Evolutionary conservation across 2,113 vertebrate species (phyloP).

Genomic region (Myocastor coypus): DNA sequence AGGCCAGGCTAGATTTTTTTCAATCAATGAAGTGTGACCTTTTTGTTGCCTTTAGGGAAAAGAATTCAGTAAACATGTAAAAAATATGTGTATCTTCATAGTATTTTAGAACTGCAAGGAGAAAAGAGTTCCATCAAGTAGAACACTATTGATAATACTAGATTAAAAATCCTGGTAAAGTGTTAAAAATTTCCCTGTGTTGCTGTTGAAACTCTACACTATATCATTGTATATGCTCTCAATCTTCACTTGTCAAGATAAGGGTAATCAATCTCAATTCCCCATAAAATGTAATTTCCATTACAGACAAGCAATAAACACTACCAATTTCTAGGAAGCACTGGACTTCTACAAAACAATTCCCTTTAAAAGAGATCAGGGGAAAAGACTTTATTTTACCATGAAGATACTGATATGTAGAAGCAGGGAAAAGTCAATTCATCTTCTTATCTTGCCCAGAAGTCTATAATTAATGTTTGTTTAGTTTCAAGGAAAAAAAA

Average conservation of each 20-base stretch:
- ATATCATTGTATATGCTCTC: slow-evolving; percentile 50
- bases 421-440: slow-evolving; percentile 67
- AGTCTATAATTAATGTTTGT: slow-evolving; percentile 74
- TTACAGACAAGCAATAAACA: slow-evolving; percentile 82
- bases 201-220: slow-evolving; percentile 32
- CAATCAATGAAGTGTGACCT: background rate
- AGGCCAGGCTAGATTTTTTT: background rate
- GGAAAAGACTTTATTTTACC: slow-evolving; percentile 70
- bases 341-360: slow-evolving; percentile 76
- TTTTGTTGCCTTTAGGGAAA: slow-evolving; percentile 26
- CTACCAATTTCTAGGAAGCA: slow-evolving; percentile 70
- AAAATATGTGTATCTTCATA: background rate
- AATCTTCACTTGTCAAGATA: slow-evolving; percentile 84
- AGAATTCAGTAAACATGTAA: background rate
- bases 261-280: slow-evolving; percentile 83
- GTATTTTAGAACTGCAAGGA: slow-evolving; percentile 25
- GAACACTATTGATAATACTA: background rate
- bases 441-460: slow-evolving; percentile 72
- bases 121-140: background rate
- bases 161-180: slow-evolving; percentile 27
- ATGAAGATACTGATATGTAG: slow-evolving; percentile 45
- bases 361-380: slow-evolving; percentile 63
- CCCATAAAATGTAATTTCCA: slow-evolving; percentile 82
- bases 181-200: slow-evolving; percentile 63
- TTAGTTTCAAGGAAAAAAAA: slow-evolving; percentile 44